A percentile compares a stretch with the other conserved stretches of the same genome.
phyloP scores from a whole-genome alignment of 2,113 vertebrate genomes.

The Pseudonaja textilis region DNA sequence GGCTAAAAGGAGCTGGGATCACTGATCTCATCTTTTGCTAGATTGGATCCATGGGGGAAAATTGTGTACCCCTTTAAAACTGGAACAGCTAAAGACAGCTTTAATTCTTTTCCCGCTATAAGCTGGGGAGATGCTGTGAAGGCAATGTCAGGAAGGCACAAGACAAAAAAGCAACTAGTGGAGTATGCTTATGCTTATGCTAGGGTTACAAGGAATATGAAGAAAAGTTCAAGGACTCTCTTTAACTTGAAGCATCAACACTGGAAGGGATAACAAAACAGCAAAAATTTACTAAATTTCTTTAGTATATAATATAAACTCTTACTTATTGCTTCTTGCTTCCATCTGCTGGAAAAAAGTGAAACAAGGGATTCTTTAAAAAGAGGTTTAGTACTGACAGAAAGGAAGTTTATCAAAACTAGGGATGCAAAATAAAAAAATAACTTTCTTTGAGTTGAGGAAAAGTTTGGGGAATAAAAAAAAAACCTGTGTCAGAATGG shows the following conservation, averaged over 20 bases:
- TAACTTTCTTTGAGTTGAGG: neutral
- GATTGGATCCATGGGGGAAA: neutral
- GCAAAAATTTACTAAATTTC: neutral
- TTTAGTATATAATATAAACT: neutral
- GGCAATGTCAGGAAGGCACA: neutral
- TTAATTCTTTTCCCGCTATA: neutral
- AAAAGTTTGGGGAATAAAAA: neutral
- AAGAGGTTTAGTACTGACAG: neutral
- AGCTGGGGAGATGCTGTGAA: neutral
- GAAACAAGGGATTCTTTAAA: constrained; percentile 36
- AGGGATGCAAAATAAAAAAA: neutral
- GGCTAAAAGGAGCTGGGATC: neutral
- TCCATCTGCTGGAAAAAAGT: constrained; percentile 70
- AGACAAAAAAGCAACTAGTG: neutral
- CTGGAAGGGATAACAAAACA: constrained; percentile 28
- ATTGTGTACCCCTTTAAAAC: neutral
- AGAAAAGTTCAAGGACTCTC: neutral
- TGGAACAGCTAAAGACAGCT: neutral
- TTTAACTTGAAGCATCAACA: constrained; percentile 45
- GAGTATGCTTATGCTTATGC: neutral
- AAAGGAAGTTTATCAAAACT: neutral
- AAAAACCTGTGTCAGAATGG: neutral
- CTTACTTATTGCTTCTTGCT: constrained; percentile 62
- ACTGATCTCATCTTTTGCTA: neutral
- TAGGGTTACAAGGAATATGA: neutral